Evolutionary conservation across 2,888 invertebrate species (phyloP).

Genomic region (Oscheius sp.): DNA sequence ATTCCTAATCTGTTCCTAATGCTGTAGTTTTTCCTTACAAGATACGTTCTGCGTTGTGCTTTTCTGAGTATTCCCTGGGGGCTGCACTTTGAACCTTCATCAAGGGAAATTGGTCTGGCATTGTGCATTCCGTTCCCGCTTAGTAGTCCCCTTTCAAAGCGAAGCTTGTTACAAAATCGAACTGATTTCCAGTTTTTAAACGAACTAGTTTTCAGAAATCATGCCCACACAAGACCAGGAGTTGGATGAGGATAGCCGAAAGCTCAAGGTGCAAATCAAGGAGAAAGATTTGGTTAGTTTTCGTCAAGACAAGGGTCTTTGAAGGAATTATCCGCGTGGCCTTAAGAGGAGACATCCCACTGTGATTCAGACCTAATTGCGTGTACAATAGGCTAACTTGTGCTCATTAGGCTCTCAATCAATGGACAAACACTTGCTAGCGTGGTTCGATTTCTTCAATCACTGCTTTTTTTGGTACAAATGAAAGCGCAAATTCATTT

Average conservation of each 20-base stretch:
- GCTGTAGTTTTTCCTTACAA: too few species aligned
- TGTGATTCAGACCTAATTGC: too few species aligned
- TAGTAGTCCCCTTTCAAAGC: background rate
- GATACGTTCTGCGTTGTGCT: too few species aligned
- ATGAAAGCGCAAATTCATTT: constrained; percentile 5
- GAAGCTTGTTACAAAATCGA: background rate
- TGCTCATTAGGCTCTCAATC: background rate
- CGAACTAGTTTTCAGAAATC: background rate
- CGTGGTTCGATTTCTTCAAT: too few species aligned
- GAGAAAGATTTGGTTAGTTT: constrained; percentile 51
- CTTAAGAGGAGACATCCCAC: background rate
- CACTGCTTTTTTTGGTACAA: background rate
- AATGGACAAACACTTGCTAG: background rate
- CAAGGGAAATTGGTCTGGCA: too few species aligned
- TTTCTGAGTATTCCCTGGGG: too few species aligned
- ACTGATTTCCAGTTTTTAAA: background rate
- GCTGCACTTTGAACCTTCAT: too few species aligned
- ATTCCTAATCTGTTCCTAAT: too few species aligned
- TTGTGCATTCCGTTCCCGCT: background rate
- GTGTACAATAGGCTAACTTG: background rate
- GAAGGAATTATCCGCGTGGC: background rate
- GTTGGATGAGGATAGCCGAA: constrained; percentile 47
- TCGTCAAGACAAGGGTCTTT: background rate
- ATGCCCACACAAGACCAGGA: background rate
- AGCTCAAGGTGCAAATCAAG: constrained; percentile 51